Conservation (phyloP, 2,888 invertebrate genomes). For the Pyrocoelia pectoralis region DNA sequence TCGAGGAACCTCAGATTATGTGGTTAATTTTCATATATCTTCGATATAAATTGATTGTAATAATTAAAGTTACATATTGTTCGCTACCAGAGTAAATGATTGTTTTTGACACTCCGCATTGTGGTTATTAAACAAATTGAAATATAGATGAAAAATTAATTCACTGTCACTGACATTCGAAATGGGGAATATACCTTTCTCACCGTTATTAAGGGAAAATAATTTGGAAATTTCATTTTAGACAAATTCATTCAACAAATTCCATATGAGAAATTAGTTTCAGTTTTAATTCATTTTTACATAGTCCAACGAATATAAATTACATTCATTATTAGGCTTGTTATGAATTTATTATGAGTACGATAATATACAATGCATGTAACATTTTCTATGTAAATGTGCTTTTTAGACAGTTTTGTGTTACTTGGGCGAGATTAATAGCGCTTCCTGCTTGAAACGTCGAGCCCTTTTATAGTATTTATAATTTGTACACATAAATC, state of each 20-base stretch:
- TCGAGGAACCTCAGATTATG: no score
- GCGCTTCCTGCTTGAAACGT: background rate
- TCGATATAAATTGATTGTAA: no score
- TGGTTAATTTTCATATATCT: no score
- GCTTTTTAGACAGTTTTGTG: constrained; percentile 10
- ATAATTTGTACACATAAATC: constrained; percentile 5
- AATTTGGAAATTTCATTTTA: background rate
- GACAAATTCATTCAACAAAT: background rate
- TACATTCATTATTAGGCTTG: background rate
- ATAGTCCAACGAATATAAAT: background rate
- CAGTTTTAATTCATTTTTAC: background rate
- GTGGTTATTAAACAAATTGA: no score
- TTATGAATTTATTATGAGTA: constrained; percentile 7
- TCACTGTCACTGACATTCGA: background rate
- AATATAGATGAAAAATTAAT: no score
- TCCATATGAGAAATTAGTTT: background rate
- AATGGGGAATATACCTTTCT: background rate
- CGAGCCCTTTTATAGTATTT: background rate
- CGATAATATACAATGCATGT: constrained; percentile 7
- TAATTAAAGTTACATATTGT: no score
- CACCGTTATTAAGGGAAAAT: background rate
- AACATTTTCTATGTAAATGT: constrained; percentile 10
- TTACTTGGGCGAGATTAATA: constrained; percentile 5
- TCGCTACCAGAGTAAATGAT: no score
- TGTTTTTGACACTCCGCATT: no score